phyloP scores from a whole-genome alignment of 1,140 invertebrate species.

The Goniozus legneri region DNA sequence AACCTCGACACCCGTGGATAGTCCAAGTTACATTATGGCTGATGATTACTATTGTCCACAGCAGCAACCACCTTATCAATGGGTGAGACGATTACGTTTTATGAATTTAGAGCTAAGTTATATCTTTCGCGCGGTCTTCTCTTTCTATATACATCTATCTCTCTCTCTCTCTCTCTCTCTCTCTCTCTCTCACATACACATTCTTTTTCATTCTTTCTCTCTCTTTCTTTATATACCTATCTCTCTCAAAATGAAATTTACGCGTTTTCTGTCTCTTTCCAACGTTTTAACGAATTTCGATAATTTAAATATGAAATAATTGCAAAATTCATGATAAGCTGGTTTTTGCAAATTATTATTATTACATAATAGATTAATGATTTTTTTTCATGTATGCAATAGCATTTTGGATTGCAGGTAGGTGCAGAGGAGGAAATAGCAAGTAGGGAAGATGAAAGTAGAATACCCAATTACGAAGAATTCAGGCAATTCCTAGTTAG shows the following conservation, averaged over 20 bases:
- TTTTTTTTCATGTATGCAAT: background rate
- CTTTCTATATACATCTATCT: background rate
- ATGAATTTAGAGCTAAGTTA: background rate
- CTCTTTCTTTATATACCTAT: background rate
- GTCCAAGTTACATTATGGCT: slow-evolving; percentile 30
- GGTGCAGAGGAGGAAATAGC: slow-evolving; percentile 39
- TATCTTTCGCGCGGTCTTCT: background rate
- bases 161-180: background rate
- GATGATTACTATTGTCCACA: slow-evolving; percentile 30
- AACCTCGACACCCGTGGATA: slow-evolving; percentile 34
- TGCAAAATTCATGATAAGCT: background rate
- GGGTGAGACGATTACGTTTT: slow-evolving; percentile 28
- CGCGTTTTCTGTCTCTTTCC: background rate
- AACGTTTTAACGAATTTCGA: background rate
- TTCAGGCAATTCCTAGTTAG: slow-evolving; percentile 35
- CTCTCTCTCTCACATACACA: background rate
- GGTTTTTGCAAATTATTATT: background rate
- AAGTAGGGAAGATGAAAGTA: slow-evolving; percentile 30
- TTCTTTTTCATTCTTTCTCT: background rate
- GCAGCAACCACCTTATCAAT: slow-evolving; percentile 35
- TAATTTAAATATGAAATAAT: background rate
- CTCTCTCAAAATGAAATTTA: background rate
- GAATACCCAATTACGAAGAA: slow-evolving; percentile 34
- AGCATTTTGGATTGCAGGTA: slow-evolving; percentile 23
- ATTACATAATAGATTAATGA: background rate